Conservation (phyloP, 2,113 vertebrate species). For the Stercorarius parasiticus region DNA sequence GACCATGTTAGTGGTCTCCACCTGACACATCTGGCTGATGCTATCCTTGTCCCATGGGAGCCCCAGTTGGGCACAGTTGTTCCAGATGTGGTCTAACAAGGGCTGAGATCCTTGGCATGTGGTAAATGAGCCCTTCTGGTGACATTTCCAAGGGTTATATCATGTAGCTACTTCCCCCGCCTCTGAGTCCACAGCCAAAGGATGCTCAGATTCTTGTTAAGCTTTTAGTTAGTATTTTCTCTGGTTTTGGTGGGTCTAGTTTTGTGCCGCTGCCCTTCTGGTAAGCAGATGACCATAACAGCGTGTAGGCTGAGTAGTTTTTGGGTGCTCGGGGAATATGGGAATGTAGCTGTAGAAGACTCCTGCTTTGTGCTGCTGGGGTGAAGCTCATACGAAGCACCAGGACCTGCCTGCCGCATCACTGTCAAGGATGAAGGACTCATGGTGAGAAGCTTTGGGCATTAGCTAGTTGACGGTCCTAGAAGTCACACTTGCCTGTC, state of each 20-base stretch:
- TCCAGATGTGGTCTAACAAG: background rate
- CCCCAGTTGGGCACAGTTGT: background rate
- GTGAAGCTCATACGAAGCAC: background rate
- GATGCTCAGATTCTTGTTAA: background rate
- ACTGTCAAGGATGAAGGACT: background rate
- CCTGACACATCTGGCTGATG: background rate
- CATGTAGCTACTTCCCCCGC: background rate
- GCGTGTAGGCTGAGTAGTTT: background rate
- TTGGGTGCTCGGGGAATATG: background rate
- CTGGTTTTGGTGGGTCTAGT: background rate
- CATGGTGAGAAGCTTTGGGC: fast-evolving
- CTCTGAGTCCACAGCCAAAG: background rate
- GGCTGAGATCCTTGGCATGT: background rate
- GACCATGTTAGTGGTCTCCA: background rate
- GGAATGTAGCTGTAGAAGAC: background rate
- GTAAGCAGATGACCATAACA: background rate
- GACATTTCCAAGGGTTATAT: background rate
- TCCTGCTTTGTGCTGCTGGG: background rate
- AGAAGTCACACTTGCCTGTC: background rate
- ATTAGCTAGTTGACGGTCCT: fast-evolving
- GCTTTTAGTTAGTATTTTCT: background rate
- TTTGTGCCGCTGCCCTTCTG: background rate
- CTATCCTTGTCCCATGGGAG: background rate
- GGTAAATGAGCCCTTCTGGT: background rate
- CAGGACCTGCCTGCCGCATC: background rate